These are phyloP conservation scores for Caenorhabditis afra DNA, from an alignment of 2,888 invertebrate species.

Conservation along the genomic window DNA sequence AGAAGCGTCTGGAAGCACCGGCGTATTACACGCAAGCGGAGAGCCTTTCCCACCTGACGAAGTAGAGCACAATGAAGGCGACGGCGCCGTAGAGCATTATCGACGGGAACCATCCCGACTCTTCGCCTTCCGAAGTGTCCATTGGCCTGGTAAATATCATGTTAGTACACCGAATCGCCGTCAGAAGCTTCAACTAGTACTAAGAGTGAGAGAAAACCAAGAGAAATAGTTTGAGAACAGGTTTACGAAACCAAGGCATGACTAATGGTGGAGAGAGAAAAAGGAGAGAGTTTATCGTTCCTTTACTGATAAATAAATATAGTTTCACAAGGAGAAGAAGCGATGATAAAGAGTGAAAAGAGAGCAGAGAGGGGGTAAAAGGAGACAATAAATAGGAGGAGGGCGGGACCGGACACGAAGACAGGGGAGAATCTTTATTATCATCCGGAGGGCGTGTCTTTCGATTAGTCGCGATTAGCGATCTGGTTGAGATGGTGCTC, in stretches of 20 bases:
- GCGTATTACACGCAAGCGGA: background rate
- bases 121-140: conserved; percentile 47
- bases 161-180: background rate
- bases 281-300: conserved; percentile 14
- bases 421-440: conserved; percentile 4
- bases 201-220: conserved; percentile 4
- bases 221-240: conserved; percentile 30
- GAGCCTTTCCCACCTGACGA: conserved; percentile 44
- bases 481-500: conserved; percentile 78
- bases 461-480: conserved; percentile 77
- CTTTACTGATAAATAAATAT: conserved; percentile 51
- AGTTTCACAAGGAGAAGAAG: conserved; percentile 9
- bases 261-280: background rate
- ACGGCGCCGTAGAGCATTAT: conserved; percentile 27
- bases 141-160: conserved; percentile 25
- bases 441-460: background rate
- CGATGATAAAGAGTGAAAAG: conserved; percentile 24
- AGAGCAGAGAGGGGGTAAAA: conserved; percentile 23
- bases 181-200: background rate
- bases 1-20: conserved; percentile 63
- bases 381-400: conserved; percentile 33
- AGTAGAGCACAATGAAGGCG: conserved; percentile 29
- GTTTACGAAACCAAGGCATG: conserved; percentile 38
- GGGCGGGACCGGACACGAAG: conserved; percentile 5
- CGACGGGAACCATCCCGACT: conserved; percentile 39